Evolutionary conservation across 2,797 vertebrate genomes (phyloP), one percentile per base, ranked within the genome.

Genomic region (Vultur gryphus): DNA sequence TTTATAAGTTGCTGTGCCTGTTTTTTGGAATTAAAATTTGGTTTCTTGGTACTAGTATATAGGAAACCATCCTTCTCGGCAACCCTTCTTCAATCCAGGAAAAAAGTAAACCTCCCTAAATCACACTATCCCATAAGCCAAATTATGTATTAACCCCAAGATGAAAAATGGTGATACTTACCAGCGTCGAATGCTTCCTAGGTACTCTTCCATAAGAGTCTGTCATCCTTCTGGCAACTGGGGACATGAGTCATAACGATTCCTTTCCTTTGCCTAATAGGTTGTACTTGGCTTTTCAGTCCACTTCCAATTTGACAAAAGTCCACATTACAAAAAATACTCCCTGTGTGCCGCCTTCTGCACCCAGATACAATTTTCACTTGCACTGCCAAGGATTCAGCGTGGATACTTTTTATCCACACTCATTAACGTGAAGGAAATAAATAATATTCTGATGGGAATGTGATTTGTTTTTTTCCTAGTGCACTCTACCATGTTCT

Each of bases 381-480:
- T 80, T 37, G 44, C 25, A 7, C 39, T 70, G 28, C 24, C 17
- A n/a, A 59, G 19, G n/a, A 66, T 66, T 89, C 35, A 37, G 31
- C 33, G 19, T 20, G 17, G 24, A 35, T 78, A 12, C 1, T 37
- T 81, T 75, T 66, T 33, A 64, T 23, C 31, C 28, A 26, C 0
- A 0, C 2, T 46, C 29, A 17, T 55, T 77, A 43, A 61, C 0
- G 0, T 17, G 25, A 59, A 64, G 41, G 55, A 85, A 76, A 41
- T 16, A 85, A 76, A 41, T 16, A 48, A 29, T 57, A 33, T 17
- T 72, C 39, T 57, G 18, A 61, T 55, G 24, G 31, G n/a, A 78
- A 52, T 13, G 17, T 25, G 66, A 15, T 24, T 15, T 48, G 18
- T 31, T 75, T 71, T 44, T 88, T 11, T 2, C 29, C 7, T 62